phyloP scores from a whole-genome alignment of 1,140 invertebrate genomes.

The Gryon sp. region DNA sequence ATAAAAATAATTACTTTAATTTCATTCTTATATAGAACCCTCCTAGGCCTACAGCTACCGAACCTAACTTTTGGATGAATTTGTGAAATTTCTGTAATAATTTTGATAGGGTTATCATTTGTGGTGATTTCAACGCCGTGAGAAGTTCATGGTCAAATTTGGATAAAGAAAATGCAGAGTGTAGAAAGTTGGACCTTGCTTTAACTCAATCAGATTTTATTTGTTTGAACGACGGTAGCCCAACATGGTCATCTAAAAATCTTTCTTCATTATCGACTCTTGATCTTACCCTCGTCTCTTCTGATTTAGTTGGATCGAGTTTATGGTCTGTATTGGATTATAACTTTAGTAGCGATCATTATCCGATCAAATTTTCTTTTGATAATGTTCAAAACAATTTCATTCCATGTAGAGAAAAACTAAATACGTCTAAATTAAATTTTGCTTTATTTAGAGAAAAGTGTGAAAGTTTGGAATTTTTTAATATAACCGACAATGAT shows the following conservation, averaged over 20 bases:
- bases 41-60: neutral
- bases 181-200: neutral
- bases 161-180: neutral
- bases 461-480: too few species aligned
- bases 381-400: too few species aligned
- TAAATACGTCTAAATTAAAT: neutral
- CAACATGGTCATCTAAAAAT: neutral
- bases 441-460: neutral
- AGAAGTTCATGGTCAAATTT: neutral
- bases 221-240: neutral
- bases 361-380: neutral
- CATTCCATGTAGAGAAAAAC: neutral
- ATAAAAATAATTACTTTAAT: neutral
- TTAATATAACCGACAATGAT: too few species aligned
- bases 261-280: neutral
- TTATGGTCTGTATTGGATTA: neutral
- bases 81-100: neutral
- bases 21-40: too few species aligned
- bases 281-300: neutral
- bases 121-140: neutral
- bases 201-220: neutral
- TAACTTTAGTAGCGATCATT: slow-evolving; percentile 2
- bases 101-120: neutral
- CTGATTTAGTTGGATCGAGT: neutral
- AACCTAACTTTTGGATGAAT: neutral